A percentile compares a stretch with the other conserved stretches of the same genome.
phyloP scores from a whole-genome alignment of 2,113 vertebrate species.

The Nerophis lumbriciformis region DNA sequence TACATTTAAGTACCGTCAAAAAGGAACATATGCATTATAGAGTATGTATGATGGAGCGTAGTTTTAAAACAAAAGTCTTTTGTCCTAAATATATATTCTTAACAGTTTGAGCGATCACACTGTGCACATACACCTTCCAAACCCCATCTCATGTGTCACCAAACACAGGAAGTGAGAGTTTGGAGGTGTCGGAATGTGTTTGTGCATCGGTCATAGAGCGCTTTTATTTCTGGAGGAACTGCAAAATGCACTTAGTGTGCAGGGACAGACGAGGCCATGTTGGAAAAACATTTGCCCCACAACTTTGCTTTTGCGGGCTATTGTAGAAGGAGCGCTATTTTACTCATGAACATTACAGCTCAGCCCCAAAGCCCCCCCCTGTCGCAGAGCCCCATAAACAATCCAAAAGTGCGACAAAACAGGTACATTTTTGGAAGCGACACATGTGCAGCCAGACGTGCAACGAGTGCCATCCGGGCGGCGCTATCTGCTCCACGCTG shows the following conservation, averaged over 20 bases:
- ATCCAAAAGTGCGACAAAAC: conserved; percentile 50
- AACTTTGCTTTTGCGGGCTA: conserved; percentile 79
- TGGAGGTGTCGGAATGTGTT: too few relatives aligned
- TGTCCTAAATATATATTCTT: too few relatives aligned
- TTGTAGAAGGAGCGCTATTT: conserved; percentile 83
- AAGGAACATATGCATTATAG: too few relatives aligned
- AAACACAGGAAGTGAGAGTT: too few relatives aligned
- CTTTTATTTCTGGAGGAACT: conserved; percentile 58
- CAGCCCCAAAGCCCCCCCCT: conserved; percentile 64
- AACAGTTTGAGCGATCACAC: too few relatives aligned
- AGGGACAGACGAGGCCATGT: conserved; percentile 71
- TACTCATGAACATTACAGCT: conserved; percentile 84
- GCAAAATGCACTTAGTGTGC: conserved; percentile 65
- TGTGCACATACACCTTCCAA: too few relatives aligned
- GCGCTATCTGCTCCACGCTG: conserved; percentile 60
- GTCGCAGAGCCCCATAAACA: conserved; percentile 57
- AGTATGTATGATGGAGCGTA: too few relatives aligned
- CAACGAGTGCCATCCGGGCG: conserved; percentile 64
- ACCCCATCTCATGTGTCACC: too few relatives aligned
- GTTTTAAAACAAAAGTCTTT: too few relatives aligned
- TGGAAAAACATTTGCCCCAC: conserved; percentile 85
- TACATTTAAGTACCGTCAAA: too few relatives aligned
- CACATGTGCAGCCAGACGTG: conserved; percentile 60
- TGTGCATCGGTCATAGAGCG: too few relatives aligned
- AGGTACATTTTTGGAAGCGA: conserved; percentile 66